Percentiles rank a stretch among this genome's conserved stretches.
These are phyloP conservation scores for Urosaurus nigricauda DNA, from an alignment of 2,797 vertebrate genomes.

Conservation along the genomic window DNA sequence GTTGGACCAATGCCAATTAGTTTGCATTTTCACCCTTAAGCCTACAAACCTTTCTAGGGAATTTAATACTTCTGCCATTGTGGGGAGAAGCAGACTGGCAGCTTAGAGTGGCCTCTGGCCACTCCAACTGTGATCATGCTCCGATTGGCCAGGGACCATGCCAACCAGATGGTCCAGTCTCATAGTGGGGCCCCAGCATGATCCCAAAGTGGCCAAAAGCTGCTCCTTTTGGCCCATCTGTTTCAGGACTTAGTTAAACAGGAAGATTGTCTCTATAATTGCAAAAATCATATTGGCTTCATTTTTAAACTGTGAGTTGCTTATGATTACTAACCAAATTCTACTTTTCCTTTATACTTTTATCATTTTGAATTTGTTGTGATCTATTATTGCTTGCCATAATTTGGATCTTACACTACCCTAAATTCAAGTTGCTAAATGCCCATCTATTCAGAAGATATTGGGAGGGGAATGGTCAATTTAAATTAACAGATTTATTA, in stretches of 20 bases:
- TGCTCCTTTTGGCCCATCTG: too few relatives aligned
- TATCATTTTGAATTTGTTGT: background rate
- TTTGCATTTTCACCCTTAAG: slow-evolving; percentile 11
- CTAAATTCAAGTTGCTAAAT: background rate
- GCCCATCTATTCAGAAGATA: background rate
- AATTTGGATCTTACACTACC: background rate
- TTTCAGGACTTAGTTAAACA: accelerated
- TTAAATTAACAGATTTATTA: background rate
- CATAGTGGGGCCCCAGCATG: too few relatives aligned
- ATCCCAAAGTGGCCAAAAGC: too few relatives aligned
- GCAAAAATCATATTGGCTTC: accelerated
- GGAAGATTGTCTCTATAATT: slow-evolving; percentile 8
- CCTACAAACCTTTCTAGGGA: background rate
- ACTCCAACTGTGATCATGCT: too few relatives aligned
- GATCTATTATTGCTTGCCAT: background rate
- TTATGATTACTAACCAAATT: background rate
- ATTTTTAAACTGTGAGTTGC: background rate
- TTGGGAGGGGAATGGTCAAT: background rate
- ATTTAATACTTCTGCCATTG: background rate
- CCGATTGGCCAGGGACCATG: too few relatives aligned
- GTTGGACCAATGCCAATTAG: background rate
- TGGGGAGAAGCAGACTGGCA: background rate
- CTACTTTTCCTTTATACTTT: accelerated
- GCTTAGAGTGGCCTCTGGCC: too few relatives aligned
- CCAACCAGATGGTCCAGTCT: too few relatives aligned